Conservation (phyloP, 2,888 invertebrate genomes). For the Leptinotarsa tumamoca region DNA sequence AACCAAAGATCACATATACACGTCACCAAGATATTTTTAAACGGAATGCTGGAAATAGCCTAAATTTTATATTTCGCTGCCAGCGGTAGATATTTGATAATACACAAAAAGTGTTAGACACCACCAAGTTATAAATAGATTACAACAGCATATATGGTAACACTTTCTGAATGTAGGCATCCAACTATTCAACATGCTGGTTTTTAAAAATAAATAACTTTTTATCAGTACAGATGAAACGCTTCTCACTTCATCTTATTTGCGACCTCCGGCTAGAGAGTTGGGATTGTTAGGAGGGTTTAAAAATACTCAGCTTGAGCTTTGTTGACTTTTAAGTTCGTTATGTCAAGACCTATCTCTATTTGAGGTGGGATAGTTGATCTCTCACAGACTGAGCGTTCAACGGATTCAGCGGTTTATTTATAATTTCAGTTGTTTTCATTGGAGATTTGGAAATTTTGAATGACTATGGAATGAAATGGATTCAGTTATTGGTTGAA, state of each 20-base stretch:
- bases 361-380: conserved; percentile 1
- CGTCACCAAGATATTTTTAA: conserved; percentile 52
- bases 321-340: conserved; percentile 2
- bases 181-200: background rate
- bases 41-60: conserved; percentile 52
- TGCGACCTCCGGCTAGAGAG: conserved; percentile 26
- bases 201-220: conserved; percentile 11
- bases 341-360: background rate
- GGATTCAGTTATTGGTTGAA: too few species aligned
- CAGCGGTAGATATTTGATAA: conserved; percentile 4
- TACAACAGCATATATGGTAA: conserved; percentile 52
- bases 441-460: background rate
- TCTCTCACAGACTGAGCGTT: background rate
- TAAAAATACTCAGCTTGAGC: conserved; percentile 29
- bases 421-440: background rate
- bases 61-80: conserved; percentile 3
- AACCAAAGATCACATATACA: conserved; percentile 45
- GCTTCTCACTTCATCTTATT: conserved; percentile 19
- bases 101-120: conserved; percentile 4
- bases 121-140: conserved; percentile 48
- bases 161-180: conserved; percentile 32
- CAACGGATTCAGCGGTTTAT: background rate
- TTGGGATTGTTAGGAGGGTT: conserved; percentile 19
- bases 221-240: background rate
- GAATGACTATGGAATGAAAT: background rate